Conservation (phyloP, 2,113 vertebrate species). For the Onychostoma macrolepis region DNA sequence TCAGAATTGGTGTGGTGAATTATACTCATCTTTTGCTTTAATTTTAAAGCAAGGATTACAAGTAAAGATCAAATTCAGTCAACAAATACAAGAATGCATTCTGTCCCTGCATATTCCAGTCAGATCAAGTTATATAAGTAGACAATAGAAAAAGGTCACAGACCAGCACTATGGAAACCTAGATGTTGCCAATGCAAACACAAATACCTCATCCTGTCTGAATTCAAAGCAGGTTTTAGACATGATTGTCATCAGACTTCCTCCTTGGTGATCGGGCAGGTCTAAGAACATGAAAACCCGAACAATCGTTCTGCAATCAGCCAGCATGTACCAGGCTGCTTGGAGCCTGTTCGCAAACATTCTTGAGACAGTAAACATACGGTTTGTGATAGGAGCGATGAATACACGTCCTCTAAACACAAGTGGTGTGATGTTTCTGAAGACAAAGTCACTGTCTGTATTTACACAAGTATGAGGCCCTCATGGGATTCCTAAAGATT, state of each 20-base stretch:
- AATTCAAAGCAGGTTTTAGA: constrained; percentile 63
- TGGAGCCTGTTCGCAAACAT: neutral
- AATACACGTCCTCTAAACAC: neutral
- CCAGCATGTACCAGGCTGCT: neutral
- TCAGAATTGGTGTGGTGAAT: neutral
- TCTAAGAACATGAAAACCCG: neutral
- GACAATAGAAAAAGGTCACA: constrained; percentile 23
- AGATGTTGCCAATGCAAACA: constrained; percentile 69
- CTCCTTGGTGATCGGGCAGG: constrained; percentile 31
- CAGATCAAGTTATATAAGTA: neutral
- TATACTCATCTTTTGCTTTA: neutral
- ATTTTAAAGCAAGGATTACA: neutral
- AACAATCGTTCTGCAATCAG: neutral
- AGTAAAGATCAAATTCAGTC: neutral
- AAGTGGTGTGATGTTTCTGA: neutral
- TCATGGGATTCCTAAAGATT: constrained; percentile 4
- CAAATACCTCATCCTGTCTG: constrained; percentile 39
- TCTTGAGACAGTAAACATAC: neutral
- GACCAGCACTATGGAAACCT: constrained; percentile 2
- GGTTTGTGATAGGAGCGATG: neutral
- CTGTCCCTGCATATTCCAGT: neutral
- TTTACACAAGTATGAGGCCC: neutral
- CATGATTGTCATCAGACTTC: constrained; percentile 60
- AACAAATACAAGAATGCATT: neutral
- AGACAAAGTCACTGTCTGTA: neutral